These are phyloP conservation scores for Pyrocephalus nanus DNA, from an alignment of 2,797 vertebrate species.

Conservation along the genomic window DNA sequence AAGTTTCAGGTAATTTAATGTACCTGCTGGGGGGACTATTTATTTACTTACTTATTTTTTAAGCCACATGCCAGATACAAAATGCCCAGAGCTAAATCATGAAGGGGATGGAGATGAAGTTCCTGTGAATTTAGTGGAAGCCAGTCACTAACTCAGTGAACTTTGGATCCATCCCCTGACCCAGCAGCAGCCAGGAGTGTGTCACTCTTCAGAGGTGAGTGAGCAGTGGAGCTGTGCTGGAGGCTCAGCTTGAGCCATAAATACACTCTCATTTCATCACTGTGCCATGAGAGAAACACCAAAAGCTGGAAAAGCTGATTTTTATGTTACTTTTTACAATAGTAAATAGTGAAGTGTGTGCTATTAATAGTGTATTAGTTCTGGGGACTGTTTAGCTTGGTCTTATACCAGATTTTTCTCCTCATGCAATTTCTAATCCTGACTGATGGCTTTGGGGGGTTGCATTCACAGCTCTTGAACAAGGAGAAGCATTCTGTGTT, in stretches of 20 bases:
- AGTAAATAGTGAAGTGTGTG: constrained; percentile 33
- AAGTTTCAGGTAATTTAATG: constrained; percentile 24
- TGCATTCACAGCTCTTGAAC: constrained; percentile 32
- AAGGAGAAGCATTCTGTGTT: neutral
- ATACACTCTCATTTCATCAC: constrained; percentile 34
- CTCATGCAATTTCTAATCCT: constrained; percentile 56
- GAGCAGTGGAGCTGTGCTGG: neutral
- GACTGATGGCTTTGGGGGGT: constrained; percentile 6
- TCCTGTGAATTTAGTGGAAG: neutral
- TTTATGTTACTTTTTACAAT: constrained; percentile 39
- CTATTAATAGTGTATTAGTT: constrained; percentile 53
- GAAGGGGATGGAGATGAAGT: neutral
- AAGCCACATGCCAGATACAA: neutral
- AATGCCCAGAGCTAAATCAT: neutral
- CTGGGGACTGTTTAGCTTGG: constrained; percentile 48
- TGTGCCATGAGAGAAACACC: constrained; percentile 9
- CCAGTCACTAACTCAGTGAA: neutral
- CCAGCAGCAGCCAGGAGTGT: neutral
- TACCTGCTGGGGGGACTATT: neutral
- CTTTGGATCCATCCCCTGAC: neutral
- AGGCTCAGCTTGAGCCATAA: constrained; percentile 22
- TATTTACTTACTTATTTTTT: neutral
- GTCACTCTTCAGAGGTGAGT: neutral
- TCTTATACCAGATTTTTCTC: constrained; percentile 42
- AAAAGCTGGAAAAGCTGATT: constrained; percentile 31